phyloP scores from a whole-genome alignment of 2,888 invertebrate species.

The Osmoderma eremita region DNA sequence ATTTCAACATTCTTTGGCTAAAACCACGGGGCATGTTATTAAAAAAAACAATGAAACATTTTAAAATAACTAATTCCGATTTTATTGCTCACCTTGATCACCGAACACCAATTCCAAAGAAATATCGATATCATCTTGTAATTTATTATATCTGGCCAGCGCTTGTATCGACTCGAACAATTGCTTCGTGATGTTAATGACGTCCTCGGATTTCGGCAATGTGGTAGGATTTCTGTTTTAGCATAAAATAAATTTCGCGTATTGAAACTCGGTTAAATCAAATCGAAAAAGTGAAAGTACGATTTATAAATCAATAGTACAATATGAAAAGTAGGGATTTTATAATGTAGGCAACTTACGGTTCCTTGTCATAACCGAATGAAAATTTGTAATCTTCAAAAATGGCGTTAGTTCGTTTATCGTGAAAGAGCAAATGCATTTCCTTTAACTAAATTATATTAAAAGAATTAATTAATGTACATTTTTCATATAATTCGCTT shows the following conservation, averaged over 20 bases:
- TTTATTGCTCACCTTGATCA: constrained; percentile 17
- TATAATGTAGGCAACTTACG: constrained; percentile 9
- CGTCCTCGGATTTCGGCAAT: constrained; percentile 10
- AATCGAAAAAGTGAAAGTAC: not conserved
- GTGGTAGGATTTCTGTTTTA: not conserved
- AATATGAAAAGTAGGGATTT: not conserved
- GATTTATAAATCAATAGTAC: not conserved
- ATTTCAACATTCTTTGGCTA: too few species aligned
- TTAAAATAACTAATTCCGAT: not conserved
- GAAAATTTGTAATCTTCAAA: constrained; percentile 24
- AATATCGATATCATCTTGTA: constrained; percentile 15
- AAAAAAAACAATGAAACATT: not conserved
- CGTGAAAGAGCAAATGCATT: constrained; percentile 17
- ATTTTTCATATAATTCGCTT: not conserved
- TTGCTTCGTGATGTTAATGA: constrained; percentile 6
- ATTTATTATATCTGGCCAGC: constrained; percentile 1
- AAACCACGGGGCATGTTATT: too few species aligned
- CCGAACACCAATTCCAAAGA: constrained; percentile 13
- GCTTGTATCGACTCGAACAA: constrained; percentile 14
- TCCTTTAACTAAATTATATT: constrained; percentile 4
- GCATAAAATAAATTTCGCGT: not conserved
- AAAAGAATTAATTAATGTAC: not conserved
- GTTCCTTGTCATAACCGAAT: constrained; percentile 7
- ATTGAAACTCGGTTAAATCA: not conserved
- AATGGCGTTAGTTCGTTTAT: not conserved